These are phyloP conservation scores for Amblyteles armatorius DNA, from an alignment of 2,888 invertebrate genomes.

Conservation along the genomic window DNA sequence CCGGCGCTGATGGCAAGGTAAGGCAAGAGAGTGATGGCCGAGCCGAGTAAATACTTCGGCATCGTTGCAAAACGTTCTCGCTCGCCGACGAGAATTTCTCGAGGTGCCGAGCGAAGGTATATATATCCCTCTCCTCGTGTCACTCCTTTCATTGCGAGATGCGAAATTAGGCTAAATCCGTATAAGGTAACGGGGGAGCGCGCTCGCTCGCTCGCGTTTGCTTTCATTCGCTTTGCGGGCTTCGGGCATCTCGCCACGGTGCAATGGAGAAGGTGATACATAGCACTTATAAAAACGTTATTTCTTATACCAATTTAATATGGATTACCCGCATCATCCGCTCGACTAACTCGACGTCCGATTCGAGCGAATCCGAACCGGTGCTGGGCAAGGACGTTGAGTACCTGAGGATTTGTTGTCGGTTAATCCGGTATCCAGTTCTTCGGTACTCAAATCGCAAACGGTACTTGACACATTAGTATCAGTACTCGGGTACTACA, in stretches of 20 bases:
- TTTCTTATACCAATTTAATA: conserved; percentile 1
- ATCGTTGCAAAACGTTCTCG: conserved; percentile 67
- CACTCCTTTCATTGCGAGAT: conserved; percentile 68
- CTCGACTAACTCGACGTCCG: background rate
- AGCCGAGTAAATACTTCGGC: conserved; percentile 55
- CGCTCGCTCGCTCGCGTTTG: conserved; percentile 64
- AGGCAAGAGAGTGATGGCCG: conserved; percentile 58
- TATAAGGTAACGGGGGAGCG: conserved; percentile 71
- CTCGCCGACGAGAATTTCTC: conserved; percentile 66
- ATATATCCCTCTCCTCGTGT: conserved; percentile 34
- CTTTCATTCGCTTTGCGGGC: conserved; percentile 58
- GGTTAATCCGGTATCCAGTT: too few relatives aligned
- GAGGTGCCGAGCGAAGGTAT: conserved; percentile 56
- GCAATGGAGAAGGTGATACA: background rate
- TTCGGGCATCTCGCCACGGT: conserved; percentile 18
- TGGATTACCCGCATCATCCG: background rate
- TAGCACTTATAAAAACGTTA: background rate
- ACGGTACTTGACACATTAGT: too few relatives aligned
- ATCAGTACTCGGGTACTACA: too few relatives aligned
- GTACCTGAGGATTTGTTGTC: too few relatives aligned
- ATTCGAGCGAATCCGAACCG: background rate
- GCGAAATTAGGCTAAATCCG: conserved; percentile 76
- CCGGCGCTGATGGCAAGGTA: conserved; percentile 41
- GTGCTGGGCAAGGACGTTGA: too few relatives aligned
- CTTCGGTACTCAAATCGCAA: too few relatives aligned